Evolutionary conservation across 2,797 vertebrate genomes (phyloP).

Genomic region (Phalanger gymnotis): DNA sequence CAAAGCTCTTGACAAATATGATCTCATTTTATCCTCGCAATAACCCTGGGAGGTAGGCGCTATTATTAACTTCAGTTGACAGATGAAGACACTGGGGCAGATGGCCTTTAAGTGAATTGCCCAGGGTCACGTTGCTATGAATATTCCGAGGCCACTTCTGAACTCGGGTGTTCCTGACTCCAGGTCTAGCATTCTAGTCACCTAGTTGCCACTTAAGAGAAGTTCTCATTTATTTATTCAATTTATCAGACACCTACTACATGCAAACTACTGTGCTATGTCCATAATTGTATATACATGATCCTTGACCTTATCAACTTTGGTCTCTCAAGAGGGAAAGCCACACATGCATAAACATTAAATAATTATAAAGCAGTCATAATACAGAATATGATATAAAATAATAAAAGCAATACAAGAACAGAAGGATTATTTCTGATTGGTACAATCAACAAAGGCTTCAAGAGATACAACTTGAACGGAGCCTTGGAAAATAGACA

Average conservation of each 20-base stretch:
- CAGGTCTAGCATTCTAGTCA: neutral
- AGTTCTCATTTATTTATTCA: neutral
- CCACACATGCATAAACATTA: neutral
- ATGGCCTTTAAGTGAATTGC: neutral
- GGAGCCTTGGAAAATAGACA: neutral
- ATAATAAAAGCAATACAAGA: neutral
- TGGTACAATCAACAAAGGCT: neutral
- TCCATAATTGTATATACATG: neutral
- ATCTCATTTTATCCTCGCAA: neutral
- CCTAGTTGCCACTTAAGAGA: neutral
- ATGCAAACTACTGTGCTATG: neutral
- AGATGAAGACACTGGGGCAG: neutral
- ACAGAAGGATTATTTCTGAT: neutral
- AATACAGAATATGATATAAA: neutral
- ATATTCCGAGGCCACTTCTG: neutral
- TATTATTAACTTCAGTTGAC: neutral
- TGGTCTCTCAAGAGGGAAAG: neutral
- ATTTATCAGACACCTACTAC: neutral
- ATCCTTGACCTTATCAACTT: neutral
- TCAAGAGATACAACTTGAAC: neutral
- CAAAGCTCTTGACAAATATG: neutral
- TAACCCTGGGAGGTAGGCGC: neutral
- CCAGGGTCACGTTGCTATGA: no score
- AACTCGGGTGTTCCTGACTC: neutral
- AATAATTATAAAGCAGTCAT: neutral